Evolutionary conservation across 35 echinoderm and acorn worm species (phyloP), one percentile per base, ranked within the genome.

Genomic region (Lytechinus pictus): DNA sequence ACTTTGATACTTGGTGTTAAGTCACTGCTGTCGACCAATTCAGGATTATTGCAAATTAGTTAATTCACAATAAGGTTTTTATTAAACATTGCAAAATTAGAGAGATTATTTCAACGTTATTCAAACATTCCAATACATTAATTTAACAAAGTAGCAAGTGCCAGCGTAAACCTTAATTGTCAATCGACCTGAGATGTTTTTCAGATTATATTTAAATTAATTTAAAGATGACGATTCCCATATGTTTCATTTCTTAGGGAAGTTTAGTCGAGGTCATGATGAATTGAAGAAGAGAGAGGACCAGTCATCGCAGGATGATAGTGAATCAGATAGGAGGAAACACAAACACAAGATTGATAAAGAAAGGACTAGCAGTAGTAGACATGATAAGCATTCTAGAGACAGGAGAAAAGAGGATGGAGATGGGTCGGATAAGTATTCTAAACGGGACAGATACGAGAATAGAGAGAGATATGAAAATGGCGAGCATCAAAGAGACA

Each of bases 221-320:
- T n/a, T n/a, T n/a, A n/a, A n/a, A n/a, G n/a, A n/a, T n/a, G n/a
- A n/a, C n/a, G n/a, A n/a, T n/a, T n/a, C n/a, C n/a, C n/a, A n/a
- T n/a, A n/a, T 44, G 33, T 44, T 89, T 60, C 24, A 66, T 11
- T 92, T 96, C 93, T 24, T 27, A 99, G 98, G 98, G 86, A 95
- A 95, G 61, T 99, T 97, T 52, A 99, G 98, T 89, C 95, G 95
- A 95, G 96, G 86, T 0, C 95, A 97, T 57, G 93, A 97, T 53
- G 91, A 87, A 27, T 9, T 94, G 8, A 95, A 94, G 52, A 86
- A 95, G 54, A 94, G 60, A 89, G 94, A 87, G 57, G 52, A 94
- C 24, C 2, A 93, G 33, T 94, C 57, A 88, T 86, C 86, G 52
- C 72, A 94, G 66, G 92, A 89, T 93, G 91, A 86, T 14, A 27